Percentiles rank a stretch among this genome's conserved stretches.
Conservation (phyloP, 1,140 invertebrate genomes). For the Maniola jurtina region DNA sequence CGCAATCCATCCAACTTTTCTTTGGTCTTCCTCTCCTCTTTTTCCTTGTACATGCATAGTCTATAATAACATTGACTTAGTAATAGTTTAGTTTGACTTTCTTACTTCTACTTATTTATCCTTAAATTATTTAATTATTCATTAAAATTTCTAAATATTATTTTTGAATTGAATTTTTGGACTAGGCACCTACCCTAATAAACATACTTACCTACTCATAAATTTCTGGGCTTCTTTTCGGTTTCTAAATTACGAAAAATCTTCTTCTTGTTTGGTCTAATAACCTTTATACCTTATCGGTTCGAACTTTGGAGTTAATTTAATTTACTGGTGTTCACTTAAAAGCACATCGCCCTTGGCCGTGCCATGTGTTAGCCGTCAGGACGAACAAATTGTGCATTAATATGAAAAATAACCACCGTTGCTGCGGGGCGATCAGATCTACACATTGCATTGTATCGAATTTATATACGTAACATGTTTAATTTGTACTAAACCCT, state of each 20-base stretch:
- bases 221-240: background rate
- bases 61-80: too few relatives aligned
- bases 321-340: constrained; percentile 41
- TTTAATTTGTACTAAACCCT: constrained; percentile 8
- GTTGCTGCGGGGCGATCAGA: constrained; percentile 32
- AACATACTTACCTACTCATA: too few relatives aligned
- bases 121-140: too few relatives aligned
- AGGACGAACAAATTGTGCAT: constrained; percentile 35
- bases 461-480: constrained; percentile 17
- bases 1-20: too few relatives aligned
- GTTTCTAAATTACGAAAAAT: background rate
- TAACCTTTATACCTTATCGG: constrained; percentile 12
- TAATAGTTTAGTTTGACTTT: too few relatives aligned
- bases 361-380: constrained; percentile 50
- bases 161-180: too few relatives aligned
- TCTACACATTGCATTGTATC: constrained; percentile 13
- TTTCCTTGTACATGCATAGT: too few relatives aligned
- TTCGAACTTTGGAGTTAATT: constrained; percentile 41
- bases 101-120: too few relatives aligned
- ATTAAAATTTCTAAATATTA: too few relatives aligned
- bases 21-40: too few relatives aligned
- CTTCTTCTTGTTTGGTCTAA: background rate
- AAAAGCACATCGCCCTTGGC: constrained; percentile 40
- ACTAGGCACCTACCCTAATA: too few relatives aligned
- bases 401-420: constrained; percentile 37